phyloP scores from a whole-genome alignment of 1,140 invertebrate genomes.

The Papilio dardanus region DNA sequence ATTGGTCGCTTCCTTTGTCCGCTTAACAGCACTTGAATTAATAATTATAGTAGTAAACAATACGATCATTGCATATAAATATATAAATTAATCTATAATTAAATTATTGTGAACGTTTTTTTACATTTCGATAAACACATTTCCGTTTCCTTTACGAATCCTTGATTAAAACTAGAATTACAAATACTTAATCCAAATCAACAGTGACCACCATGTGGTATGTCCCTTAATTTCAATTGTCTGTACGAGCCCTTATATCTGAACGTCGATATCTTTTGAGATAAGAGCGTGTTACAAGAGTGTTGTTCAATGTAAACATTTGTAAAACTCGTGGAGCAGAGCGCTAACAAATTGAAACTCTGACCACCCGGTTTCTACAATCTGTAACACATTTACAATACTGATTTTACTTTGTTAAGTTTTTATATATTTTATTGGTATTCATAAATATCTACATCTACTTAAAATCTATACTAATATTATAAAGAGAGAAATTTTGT shows the following conservation, averaged over 20 bases:
- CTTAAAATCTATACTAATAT: no score
- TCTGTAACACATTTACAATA: conserved; percentile 14
- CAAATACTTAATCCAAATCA: neutral
- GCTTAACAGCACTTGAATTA: conserved; percentile 7
- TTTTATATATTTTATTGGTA: neutral
- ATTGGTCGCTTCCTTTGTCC: conserved; percentile 39
- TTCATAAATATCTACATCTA: no score
- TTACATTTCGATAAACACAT: neutral
- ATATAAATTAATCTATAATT: neutral
- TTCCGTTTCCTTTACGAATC: neutral
- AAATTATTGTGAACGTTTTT: neutral
- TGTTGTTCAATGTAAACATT: conserved; percentile 36
- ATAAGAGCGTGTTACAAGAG: conserved; percentile 30
- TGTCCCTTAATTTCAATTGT: neutral
- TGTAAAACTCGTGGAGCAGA: conserved; percentile 8
- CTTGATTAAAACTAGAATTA: no score
- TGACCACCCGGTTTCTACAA: conserved; percentile 31
- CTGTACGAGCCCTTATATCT: neutral
- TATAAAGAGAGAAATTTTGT: no score
- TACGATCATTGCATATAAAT: conserved; percentile 2
- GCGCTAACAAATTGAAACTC: conserved; percentile 25
- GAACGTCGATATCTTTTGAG: conserved; percentile 5
- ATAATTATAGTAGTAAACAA: neutral
- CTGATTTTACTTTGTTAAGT: conserved; percentile 31
- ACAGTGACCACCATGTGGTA: neutral